Percentiles rank a stretch among this genome's conserved stretches.
phyloP scores from a whole-genome alignment of 2,113 vertebrate genomes.

The Seriola quinqueradiata region DNA sequence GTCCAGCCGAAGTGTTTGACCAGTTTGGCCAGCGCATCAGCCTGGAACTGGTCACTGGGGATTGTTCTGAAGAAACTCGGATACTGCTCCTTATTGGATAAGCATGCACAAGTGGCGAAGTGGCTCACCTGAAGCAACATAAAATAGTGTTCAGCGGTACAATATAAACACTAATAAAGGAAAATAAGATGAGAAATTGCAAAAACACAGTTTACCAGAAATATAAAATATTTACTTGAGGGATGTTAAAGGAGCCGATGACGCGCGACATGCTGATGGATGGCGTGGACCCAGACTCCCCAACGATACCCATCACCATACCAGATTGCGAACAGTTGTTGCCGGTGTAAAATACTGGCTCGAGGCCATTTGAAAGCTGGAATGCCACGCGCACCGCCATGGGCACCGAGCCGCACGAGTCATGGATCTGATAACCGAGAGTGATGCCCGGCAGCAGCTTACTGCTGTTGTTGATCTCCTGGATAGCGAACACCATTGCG shows the following conservation, averaged over 20 bases:
- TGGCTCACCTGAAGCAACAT: slow-evolving; percentile 77
- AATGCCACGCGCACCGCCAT: slow-evolving; percentile 69
- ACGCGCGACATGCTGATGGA: slow-evolving; percentile 79
- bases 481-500: slow-evolving; percentile 79
- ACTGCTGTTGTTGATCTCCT: slow-evolving; percentile 82
- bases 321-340: slow-evolving; percentile 56
- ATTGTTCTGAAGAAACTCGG: slow-evolving; percentile 83
- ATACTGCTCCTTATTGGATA: slow-evolving; percentile 81
- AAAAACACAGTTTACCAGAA: accelerated
- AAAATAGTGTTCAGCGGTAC: not conserved
- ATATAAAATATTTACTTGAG: slow-evolving; percentile 68
- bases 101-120: slow-evolving; percentile 80
- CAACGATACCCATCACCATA: slow-evolving; percentile 67
- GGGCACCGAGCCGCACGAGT: slow-evolving; percentile 73
- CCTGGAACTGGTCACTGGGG: slow-evolving; percentile 84
- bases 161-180: too few relatives aligned
- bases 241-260: slow-evolving; percentile 74
- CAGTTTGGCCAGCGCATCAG: slow-evolving; percentile 74
- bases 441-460: slow-evolving; percentile 74
- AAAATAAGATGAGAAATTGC: not conserved
- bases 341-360: slow-evolving; percentile 11
- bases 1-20: slow-evolving; percentile 84
- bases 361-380: slow-evolving; percentile 70
- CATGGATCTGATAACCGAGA: slow-evolving; percentile 80
- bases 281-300: slow-evolving; percentile 79